Evolutionary conservation across 2,888 invertebrate genomes (phyloP), one percentile per base, ranked within the genome.

Genomic region (Chirona hameri): DNA sequence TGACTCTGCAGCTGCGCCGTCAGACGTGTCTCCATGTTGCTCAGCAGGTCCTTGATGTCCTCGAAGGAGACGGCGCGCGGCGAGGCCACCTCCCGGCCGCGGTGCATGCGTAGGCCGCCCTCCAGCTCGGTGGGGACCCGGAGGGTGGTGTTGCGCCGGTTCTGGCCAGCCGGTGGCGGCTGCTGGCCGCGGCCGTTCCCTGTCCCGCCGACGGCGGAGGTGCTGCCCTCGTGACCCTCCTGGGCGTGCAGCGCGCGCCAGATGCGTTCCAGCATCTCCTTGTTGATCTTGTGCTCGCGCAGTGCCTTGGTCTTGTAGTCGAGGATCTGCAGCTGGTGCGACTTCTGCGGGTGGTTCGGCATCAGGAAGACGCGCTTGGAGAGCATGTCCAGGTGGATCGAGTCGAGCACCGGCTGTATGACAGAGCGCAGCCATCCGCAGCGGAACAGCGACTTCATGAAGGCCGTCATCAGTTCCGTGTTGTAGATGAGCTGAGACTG

Each of bases 401-500:
- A 79, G 27, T 79, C 57, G 27, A 60, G 57, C n/a, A 72, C 12
- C 4, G 39, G 76, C 12, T 39, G 31, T 15, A n/a, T 81, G 21
- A 48, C 10, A 2, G 18, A 15, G 7, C 81, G 52, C 46, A 60
- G 57, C 69, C 80, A 69, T 1, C 14, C 27, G 29, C 79, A 79
- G 52, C 39, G 39, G 24, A 39, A 69, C 12, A 48, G 52, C 5
- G n/a, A 15, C 76, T 82, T 72, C 27, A 76, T 48, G 29, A 39
- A 81, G 46, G 60, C 27, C 3, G 29, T 79, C 39, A 83, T 39
- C 48, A 31, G 27, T 39, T 85, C 85, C 83, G 84, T 85, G 27
- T 85, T 82, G 81, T 83, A 84, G 24, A 85, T 84, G 57, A 84
- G 76, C 69, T 85, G 84, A 0, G 91, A 91, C 87, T 91, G 91